Evolutionary conservation across 2,888 invertebrate species (phyloP), one percentile per base, ranked within the genome.

Genomic region (Erebia aethiops): DNA sequence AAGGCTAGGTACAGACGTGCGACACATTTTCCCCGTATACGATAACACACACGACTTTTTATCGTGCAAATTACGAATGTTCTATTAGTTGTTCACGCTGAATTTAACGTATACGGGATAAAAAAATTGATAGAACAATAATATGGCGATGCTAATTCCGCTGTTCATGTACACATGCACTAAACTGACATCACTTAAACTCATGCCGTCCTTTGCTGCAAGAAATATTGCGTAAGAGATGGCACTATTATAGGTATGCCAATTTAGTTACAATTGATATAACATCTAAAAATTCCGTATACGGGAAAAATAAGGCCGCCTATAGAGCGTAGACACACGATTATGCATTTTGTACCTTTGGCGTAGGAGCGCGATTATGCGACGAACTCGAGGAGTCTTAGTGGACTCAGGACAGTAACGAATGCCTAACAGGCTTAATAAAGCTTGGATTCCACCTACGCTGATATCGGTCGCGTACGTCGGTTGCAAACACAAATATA

Each of bases 261-360:
- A 9, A 18, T 18, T 52, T 16, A 58, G 58, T 35, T n/a, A 35
- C n/a, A 35, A 18, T 41, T 1, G 14, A n/a, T n/a, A n/a, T 41
- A 35, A 14, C 43, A 43, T 7, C 8, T 13, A 1, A 3, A 16
- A 43, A 46, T 49, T 0, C 2, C 14, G 62, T 62, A 21, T 46
- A 46, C 62, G 18, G 21, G 46, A 46, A 49, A 62, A 62, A 49
- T 62, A 62, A 9, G 46, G 49, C 62, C 46, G 14, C 3, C 14
- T 8, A 46, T 18, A 18, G 46, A 11, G 49, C 69, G 64, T 54
- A 52, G 63, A 52, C 64, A 43, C 57, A 11, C 58, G 56, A 88
- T 90, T 89, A 90, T 90, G 89, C 90, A 78, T 82, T 91, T 91
- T 90, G 91, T 91, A 91, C 91, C 89, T 83, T 83, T 81, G 79